Base-by-base conservation (phyloP, 2,113 vertebrate genomes). In the Crotalus horridus region DNA sequence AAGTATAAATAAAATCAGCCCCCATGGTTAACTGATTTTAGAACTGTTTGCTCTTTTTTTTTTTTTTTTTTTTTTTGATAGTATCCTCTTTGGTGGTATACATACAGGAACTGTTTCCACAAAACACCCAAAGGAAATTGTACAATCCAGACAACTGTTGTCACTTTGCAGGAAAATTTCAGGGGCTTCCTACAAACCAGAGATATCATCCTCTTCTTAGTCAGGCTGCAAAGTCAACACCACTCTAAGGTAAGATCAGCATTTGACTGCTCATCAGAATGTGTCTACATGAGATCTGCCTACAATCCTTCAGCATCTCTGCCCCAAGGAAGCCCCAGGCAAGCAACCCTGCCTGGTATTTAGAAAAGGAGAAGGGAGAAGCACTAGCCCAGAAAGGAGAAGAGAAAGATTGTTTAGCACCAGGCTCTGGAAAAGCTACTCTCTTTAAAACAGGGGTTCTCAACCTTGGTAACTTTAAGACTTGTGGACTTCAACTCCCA, bases 1-100 rank as follows among this genome's bases (percentile, higher is more conserved):
- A 95, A 97, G 96, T 94, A 95, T 94, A 97, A 97, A 96, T 92
- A 87, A 94, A 54, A 95, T 81, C 74, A 81, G 74, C 92, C 39
- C 96, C 95, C 95, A 94, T 96, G 96, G 93, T 85, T 91, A 95
- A 85, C 0, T 21, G 95, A 93, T 95, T 92, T 89, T 90, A 90
- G 89, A 95, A 94, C 94, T 89, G 96, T 96, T 93, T 91, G 24
- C 88, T 96, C 95, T 90, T 94, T 95, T 95, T 87, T 95, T 93
- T 39, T 39, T 39, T 39, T 39, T 39, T 39, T 39, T 95, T 90
- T 94, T 95, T 95, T 87, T 95, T 93, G 93, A 3, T 46, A 94
- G 85, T 86, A 91, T 90, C 12, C 64, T 91, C 61, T 61, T 0
- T 0, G 3, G 69, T 29, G 55, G 39, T 64, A 17, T 6, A 61